Base-by-base conservation (phyloP, 35 echinoderm and acorn worm genomes). In the Anneissia japonica region DNA sequence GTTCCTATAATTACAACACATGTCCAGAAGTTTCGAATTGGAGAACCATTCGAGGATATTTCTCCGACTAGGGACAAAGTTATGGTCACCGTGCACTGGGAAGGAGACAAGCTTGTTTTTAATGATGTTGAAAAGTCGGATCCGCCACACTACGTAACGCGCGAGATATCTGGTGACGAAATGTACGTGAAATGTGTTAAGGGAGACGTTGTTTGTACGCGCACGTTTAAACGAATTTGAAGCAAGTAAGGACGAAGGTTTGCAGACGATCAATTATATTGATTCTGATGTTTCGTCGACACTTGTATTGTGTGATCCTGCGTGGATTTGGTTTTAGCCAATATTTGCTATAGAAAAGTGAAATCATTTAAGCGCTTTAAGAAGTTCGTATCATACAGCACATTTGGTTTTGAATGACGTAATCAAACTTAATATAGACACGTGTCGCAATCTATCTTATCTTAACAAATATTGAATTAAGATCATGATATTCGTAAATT, bases 171-270 rank as follows among this genome's bases (percentile, higher is more conserved):
- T 12, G 87, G 82, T 0, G 90, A 86, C 16, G 96, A 99, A 74
- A 99, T 99, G 96, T 79, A 91, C 36, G 94, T 99, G 92, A 99
- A 89, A 13, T 93, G 93, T 75, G 17, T 35, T 13, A 99, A 94
- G 31, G 96, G 96, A 3, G 77, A 82, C 74, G 87, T 94, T 21
- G 55, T 55, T 29, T 99, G 96, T 81, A 99, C 83, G 79, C 77
- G 96, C 9, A 77, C 91, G 36, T 99, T 91, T 87, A 89, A 92
- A 41, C 89, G 93, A 38, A 76, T 83, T 55, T 81, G 79, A 31
- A 79, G 81, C 39, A 34, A 51, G 31, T 26, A 83, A 1, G 21
- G 26, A 6, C 21, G 51, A 19, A 12, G 26, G 26, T 19, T 16
- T 64, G 51, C 51, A 64, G 51, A 9, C 26, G 51, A 64, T 64